Percentiles rank a stretch among this genome's conserved stretches.
Conservation (phyloP, 2,888 invertebrate genomes). For the Cataglyphis cursor region DNA sequence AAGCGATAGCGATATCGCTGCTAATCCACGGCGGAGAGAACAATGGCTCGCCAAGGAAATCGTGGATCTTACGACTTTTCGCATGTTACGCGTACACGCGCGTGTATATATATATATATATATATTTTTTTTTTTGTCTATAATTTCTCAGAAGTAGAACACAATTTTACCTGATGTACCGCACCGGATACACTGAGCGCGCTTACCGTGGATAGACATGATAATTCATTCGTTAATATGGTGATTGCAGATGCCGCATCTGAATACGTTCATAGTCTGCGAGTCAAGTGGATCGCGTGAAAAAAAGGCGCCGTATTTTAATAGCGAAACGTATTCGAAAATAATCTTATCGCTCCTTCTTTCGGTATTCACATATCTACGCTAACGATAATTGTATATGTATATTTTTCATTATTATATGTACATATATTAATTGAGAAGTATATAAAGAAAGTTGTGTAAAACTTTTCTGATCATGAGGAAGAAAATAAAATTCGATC, state of each 20-base stretch:
- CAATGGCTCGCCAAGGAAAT: slow-evolving; percentile 60
- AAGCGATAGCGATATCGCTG: slow-evolving; percentile 39
- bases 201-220: not conserved
- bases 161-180: not conserved
- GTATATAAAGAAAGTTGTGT: not conserved
- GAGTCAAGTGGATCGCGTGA: slow-evolving; percentile 30
- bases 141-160: slow-evolving; percentile 33
- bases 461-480: not conserved
- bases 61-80: slow-evolving; percentile 40
- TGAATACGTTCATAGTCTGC: slow-evolving; percentile 26
- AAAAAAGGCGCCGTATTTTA: slow-evolving; percentile 6
- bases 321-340: not conserved
- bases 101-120: not conserved
- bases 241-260: slow-evolving; percentile 5
- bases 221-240: slow-evolving; percentile 35
- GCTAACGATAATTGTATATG: not conserved
- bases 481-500: not conserved
- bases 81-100: slow-evolving; percentile 18
- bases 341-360: not conserved
- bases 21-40: slow-evolving; percentile 55
- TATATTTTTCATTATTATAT: not conserved
- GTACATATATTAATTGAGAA: not conserved
- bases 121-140: not conserved
- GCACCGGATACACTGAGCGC: not conserved
- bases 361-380: not conserved